Percentiles rank a stretch among this genome's conserved stretches.
These are phyloP conservation scores for Cheumatopsyche charites DNA, from an alignment of 1,140 invertebrate species.

Conservation along the genomic window DNA sequence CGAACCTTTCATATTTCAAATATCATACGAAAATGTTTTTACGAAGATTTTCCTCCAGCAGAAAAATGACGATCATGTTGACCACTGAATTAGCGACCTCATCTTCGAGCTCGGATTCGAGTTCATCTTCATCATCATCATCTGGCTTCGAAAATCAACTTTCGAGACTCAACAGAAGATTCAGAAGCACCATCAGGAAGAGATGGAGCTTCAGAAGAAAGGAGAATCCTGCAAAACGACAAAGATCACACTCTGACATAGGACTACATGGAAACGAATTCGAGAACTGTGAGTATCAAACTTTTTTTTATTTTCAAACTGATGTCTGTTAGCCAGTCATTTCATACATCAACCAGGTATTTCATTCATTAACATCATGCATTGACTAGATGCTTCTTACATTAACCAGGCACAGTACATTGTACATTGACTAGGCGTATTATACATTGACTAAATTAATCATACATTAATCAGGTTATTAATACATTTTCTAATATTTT, in stretches of 20 bases:
- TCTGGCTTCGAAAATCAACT: slow-evolving; percentile 14
- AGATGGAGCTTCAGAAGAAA: slow-evolving; percentile 44
- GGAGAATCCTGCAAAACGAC: slow-evolving; percentile 35
- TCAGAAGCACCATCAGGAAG: slow-evolving; percentile 39
- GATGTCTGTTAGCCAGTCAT: too few species aligned
- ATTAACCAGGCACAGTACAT: too few species aligned
- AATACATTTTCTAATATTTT: too few species aligned
- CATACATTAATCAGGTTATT: too few species aligned
- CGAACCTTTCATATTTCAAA: too few species aligned
- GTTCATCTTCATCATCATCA: slow-evolving; percentile 20
- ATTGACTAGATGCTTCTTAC: too few species aligned
- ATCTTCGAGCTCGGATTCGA: slow-evolving; percentile 18
- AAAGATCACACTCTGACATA: slow-evolving; percentile 42
- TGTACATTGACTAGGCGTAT: too few species aligned
- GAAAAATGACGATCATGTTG: slow-evolving; percentile 13
- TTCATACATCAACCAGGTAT: too few species aligned
- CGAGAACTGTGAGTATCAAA: neutral
- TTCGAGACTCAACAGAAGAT: slow-evolving; percentile 27
- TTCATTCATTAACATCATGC: too few species aligned
- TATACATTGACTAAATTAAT: too few species aligned
- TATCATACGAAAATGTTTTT: too few species aligned
- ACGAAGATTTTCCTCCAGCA: neutral
- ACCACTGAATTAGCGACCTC: neutral
- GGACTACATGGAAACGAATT: slow-evolving; percentile 30
- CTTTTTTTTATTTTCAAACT: neutral